Percentiles rank a stretch among this genome's conserved stretches.
These are phyloP conservation scores for Bellardia bayeri DNA, from an alignment of 2,888 invertebrate genomes.

Conservation along the genomic window DNA sequence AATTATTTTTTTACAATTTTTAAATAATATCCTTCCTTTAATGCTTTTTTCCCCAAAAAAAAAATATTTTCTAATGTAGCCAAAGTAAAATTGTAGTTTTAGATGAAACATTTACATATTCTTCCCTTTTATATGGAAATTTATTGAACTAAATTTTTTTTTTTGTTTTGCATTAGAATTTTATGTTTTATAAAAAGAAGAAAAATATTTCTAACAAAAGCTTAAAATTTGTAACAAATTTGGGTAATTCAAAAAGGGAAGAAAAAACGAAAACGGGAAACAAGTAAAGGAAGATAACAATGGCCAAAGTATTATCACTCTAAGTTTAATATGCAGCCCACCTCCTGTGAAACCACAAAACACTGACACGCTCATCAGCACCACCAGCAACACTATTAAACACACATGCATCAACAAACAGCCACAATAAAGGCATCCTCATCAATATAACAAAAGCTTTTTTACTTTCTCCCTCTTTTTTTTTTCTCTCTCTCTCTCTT, in stretches of 20 bases:
- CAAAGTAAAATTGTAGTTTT: constrained; percentile 21
- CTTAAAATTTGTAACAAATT: constrained; percentile 70
- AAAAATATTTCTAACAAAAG: constrained; percentile 62
- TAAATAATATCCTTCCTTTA: constrained; percentile 64
- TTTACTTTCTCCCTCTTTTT: not conserved
- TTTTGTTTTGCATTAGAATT: constrained; percentile 28
- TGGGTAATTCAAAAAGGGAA: constrained; percentile 32
- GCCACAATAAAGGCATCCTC: constrained; percentile 9
- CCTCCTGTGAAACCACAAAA: constrained; percentile 54
- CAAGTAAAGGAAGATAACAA: constrained; percentile 33
- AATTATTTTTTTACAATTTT: constrained; percentile 27
- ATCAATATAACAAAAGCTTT: constrained; percentile 57
- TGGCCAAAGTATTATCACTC: constrained; percentile 41
- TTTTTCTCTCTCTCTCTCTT: not conserved
- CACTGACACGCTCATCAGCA: constrained; percentile 2
- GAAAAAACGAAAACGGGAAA: not conserved
- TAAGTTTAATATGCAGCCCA: constrained; percentile 17
- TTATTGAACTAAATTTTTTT: constrained; percentile 64
- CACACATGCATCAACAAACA: constrained; percentile 8
- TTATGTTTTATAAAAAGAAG: constrained; percentile 4
- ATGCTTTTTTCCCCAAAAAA: not conserved
- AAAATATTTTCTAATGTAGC: not conserved
- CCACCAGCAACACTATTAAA: constrained; percentile 30
- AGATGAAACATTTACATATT: constrained; percentile 49
- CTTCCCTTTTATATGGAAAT: constrained; percentile 59